Percentiles rank a stretch among this genome's conserved stretches.
Evolutionary conservation across 2,113 vertebrate genomes (phyloP).

Genomic region (human (Homo sapiens)): GRCh38 chr7:115535501-115536000

Average conservation of each 20-base stretch:
- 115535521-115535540: not conserved
- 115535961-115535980: slow-evolving; percentile 2
- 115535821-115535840: slow-evolving; percentile 68
- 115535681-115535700: slow-evolving; percentile 46
- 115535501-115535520: not conserved
- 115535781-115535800: slow-evolving; percentile 59
- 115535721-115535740: slow-evolving; percentile 60
- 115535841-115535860: slow-evolving; percentile 56
- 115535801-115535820: slow-evolving; percentile 70
- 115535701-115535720: slow-evolving; percentile 50
- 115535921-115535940: not conserved
- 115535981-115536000: not conserved
- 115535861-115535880: slow-evolving; percentile 66
- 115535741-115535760: not conserved
- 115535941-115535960: not conserved
- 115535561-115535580: not conserved
- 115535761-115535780: slow-evolving; percentile 56
- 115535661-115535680: not conserved
- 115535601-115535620: not conserved
- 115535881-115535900: slow-evolving; percentile 66
- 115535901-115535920: slow-evolving; percentile 75
- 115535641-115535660: not conserved
- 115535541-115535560: not conserved
- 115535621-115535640: not conserved
- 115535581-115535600: not conserved